Percentiles rank a stretch among this genome's conserved stretches.
Evolutionary conservation across 2,797 vertebrate genomes (phyloP).

Genomic region (Ctenopoma kingsleyae): DNA sequence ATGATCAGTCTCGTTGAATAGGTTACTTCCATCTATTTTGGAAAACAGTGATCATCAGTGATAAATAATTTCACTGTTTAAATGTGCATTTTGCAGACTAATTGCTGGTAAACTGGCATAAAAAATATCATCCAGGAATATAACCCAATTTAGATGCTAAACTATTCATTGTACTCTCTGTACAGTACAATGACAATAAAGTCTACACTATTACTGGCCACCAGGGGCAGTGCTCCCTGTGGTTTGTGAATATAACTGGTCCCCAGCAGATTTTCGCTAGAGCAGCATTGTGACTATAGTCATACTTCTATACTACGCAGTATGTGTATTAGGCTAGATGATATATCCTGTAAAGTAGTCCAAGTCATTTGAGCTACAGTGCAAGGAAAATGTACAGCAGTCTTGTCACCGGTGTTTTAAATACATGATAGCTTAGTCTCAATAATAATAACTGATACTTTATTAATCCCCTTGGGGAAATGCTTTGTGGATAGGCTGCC

Average conservation of each 20-base stretch:
- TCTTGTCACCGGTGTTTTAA: not conserved
- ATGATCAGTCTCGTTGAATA: not conserved
- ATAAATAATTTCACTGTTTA: not conserved
- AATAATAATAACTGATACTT: no score
- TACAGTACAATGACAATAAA: no score
- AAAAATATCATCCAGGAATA: not conserved
- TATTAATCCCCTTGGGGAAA: no score
- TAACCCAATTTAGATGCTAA: not conserved
- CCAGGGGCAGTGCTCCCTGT: constrained; percentile 49
- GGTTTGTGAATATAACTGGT: constrained; percentile 13
- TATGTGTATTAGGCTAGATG: no score
- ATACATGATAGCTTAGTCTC: no score
- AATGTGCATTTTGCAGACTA: not conserved
- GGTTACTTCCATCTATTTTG: not conserved
- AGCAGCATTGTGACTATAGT: constrained; percentile 11
- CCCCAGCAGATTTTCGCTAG: not conserved
- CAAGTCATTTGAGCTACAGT: not conserved
- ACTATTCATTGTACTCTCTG: no score
- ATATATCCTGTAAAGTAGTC: not conserved
- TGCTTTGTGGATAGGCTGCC: no score
- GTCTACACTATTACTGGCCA: no score
- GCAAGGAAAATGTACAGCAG: not conserved
- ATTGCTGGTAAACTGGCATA: not conserved
- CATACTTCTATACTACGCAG: no score
- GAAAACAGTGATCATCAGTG: not conserved